Conservation (phyloP, 2,113 vertebrate species). For the Saguinus imperator region DNA sequence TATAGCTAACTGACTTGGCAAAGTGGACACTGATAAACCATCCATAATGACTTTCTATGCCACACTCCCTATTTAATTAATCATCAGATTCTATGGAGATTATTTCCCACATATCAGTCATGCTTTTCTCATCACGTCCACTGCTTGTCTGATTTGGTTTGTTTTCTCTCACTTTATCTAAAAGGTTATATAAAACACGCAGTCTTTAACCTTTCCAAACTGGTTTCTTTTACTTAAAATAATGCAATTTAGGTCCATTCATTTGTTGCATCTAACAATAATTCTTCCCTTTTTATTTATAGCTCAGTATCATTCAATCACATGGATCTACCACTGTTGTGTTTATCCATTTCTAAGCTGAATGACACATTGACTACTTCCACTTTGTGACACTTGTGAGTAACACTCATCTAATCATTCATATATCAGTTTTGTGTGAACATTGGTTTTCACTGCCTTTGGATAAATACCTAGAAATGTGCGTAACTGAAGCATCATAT, state of each 20-base stretch:
- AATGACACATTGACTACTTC: background rate
- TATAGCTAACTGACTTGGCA: background rate
- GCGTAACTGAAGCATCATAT: background rate
- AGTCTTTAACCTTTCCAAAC: background rate
- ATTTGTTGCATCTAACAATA: background rate
- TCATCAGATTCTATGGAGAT: background rate
- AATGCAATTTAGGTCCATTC: background rate
- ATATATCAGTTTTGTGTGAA: background rate
- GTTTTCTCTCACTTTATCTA: background rate
- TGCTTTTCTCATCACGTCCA: background rate
- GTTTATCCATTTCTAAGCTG: background rate
- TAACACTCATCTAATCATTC: background rate
- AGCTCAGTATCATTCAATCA: background rate
- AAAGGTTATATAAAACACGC: background rate
- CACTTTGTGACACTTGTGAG: background rate
- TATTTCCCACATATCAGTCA: accelerated
- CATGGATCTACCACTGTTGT: background rate
- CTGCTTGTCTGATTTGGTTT: background rate
- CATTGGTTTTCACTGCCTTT: background rate
- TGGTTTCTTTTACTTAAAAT: background rate
- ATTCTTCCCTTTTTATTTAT: background rate
- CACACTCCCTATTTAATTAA: background rate
- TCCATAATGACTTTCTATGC: background rate
- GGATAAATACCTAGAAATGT: background rate
- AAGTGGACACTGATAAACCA: background rate